phyloP scores from a whole-genome alignment of 2,888 invertebrate species.

The Watsonalla binaria region DNA sequence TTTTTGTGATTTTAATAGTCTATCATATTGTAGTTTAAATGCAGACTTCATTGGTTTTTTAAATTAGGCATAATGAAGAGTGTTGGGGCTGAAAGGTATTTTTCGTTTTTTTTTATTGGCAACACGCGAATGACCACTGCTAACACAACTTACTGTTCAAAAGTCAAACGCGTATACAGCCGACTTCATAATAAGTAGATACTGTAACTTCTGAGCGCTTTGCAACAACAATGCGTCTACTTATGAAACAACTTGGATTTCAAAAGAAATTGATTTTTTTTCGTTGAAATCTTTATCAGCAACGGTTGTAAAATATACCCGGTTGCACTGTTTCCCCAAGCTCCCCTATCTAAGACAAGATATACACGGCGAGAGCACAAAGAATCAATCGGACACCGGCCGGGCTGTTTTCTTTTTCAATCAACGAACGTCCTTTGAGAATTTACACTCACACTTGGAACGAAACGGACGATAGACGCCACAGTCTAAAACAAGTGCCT shows the following conservation, averaged over 20 bases:
- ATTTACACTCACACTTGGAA: slow-evolving; percentile 40
- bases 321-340: neutral
- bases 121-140: neutral
- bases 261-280: neutral
- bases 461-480: slow-evolving; percentile 27
- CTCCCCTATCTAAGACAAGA: slow-evolving; percentile 47
- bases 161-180: no score
- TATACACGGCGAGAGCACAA: slow-evolving; percentile 52
- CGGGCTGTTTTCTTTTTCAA: slow-evolving; percentile 75
- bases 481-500: slow-evolving; percentile 28
- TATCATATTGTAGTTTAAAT: no score
- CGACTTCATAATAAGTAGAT: no score
- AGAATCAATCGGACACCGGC: slow-evolving; percentile 69
- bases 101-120: neutral
- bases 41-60: no score
- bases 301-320: neutral
- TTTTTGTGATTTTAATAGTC: no score
- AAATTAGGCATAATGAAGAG: no score
- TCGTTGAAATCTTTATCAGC: neutral
- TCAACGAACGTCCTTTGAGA: slow-evolving; percentile 62
- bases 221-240: no score
- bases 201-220: no score
- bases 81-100: no score
- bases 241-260: no score
- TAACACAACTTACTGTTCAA: neutral